Evolutionary conservation across 2,797 vertebrate genomes (phyloP).

Genomic region (Gobio occitaniae): DNA sequence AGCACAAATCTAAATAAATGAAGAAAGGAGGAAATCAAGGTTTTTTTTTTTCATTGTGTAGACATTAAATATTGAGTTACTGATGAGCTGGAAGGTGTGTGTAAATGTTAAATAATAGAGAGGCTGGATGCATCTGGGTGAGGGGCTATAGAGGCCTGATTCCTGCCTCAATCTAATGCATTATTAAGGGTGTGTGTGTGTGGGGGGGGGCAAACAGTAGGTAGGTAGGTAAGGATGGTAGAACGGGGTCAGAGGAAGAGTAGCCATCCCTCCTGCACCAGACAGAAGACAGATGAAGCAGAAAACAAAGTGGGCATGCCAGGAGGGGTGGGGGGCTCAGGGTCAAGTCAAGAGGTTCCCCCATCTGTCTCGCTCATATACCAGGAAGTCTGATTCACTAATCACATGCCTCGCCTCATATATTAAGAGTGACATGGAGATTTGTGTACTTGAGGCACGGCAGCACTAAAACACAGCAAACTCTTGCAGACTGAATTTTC

Average conservation of each 20-base stretch:
- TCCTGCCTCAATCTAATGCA: slow-evolving; percentile 93
- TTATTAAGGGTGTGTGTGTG: slow-evolving; percentile 91
- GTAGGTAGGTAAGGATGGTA: slow-evolving; percentile 24
- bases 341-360: slow-evolving; percentile 28
- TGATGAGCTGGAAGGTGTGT: slow-evolving; percentile 97
- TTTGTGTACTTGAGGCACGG: slow-evolving; percentile 68
- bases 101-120: slow-evolving; percentile 99
- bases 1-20: slow-evolving; percentile 65
- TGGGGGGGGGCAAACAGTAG: slow-evolving; percentile 42
- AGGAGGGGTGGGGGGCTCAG: slow-evolving; percentile 55
- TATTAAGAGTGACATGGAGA: slow-evolving; percentile 71
- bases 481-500: slow-evolving; percentile 72
- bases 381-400: slow-evolving; percentile 77
- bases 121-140: slow-evolving; percentile 91
- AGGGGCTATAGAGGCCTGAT: slow-evolving; percentile 88
- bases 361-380: slow-evolving; percentile 67
- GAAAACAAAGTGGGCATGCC: slow-evolving; percentile 82
- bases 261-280: slow-evolving; percentile 35
- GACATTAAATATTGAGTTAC: slow-evolving; percentile 96
- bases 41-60: slow-evolving; percentile 51
- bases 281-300: slow-evolving; percentile 58
- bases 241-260: slow-evolving; percentile 11
- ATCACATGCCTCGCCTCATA: slow-evolving; percentile 79
- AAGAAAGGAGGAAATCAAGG: slow-evolving; percentile 63
- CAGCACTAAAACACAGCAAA: slow-evolving; percentile 43